These are phyloP conservation scores for Dilophus febrilis DNA, from an alignment of 2,888 invertebrate species.

Conservation along the genomic window DNA sequence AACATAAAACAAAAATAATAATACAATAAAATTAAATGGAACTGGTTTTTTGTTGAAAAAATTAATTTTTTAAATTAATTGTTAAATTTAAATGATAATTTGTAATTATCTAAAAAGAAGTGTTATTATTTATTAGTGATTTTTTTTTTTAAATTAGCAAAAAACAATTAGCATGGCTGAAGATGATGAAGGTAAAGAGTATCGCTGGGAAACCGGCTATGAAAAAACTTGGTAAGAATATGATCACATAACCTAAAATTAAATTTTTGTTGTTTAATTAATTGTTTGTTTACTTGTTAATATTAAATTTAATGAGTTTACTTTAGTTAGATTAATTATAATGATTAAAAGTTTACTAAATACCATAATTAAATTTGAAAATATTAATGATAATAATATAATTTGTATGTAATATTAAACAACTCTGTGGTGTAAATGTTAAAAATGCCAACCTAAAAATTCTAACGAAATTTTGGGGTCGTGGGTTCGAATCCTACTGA, in stretches of 20 bases:
- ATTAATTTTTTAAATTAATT: no score
- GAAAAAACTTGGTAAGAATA: conserved; percentile 73
- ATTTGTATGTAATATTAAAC: neutral
- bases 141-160: no score
- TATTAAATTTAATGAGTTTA: conserved; percentile 2
- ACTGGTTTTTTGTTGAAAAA: no score
- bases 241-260: conserved; percentile 1
- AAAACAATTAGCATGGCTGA: conserved; percentile 27
- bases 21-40: no score
- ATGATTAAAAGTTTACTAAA: neutral
- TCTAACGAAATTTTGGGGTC: neutral
- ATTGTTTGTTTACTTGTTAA: conserved; percentile 1
- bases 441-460: no score
- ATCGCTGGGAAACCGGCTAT: conserved; percentile 89
- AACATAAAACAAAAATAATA: no score
- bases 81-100: no score
- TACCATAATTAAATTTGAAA: neutral
- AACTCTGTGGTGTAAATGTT: no score
- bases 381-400: conserved; percentile 1
- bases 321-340: neutral
- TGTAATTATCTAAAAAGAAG: no score
- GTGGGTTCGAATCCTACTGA: no score
- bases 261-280: no score
- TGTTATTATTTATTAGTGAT: no score
- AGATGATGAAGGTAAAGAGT: conserved; percentile 73